Base-by-base conservation (phyloP, 2,888 invertebrate species). In the Oeneis ivallda region DNA sequence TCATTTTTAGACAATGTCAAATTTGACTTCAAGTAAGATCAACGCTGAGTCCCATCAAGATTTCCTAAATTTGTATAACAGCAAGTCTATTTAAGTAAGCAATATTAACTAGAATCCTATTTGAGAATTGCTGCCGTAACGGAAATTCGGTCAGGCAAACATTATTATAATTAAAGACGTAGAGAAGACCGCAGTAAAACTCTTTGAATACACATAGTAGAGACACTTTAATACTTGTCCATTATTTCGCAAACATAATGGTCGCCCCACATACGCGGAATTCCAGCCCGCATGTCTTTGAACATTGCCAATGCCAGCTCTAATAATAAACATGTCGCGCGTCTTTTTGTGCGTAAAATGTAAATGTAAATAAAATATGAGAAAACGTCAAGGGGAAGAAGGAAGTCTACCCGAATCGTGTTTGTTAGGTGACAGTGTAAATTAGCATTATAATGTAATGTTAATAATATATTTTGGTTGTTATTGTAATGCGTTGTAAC, bases 231-330 rank as follows among this genome's bases (percentile, higher is more conserved):
- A 49, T 49, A 26, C 26, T 32, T 59, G 17, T 59, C 49, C 59
- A 19, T 34, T 17, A 47, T 19, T 32, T 60, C 32, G 4, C 1
- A 0, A 60, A 60, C 9, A 9, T 19, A 8, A 49, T 52, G 61
- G 67, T 69, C 70, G 70, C 41, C 52, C 52, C 15, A n/a, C 37
- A 41, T 37, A 43, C 61, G 32, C 61, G 79, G 82, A 77, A 83
- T 81, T 78, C 80, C 78, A 76, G 71, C 81, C 83, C 84, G 83
- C 80, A 83, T 78, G 75, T 59, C 75, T 75, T 75, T 76, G 76
- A 74, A 58, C 62, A 62, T 52, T 70, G 69, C 71, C 74, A 74
- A 74, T 72, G 72, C 65, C 73, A 71, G 26, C 67, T 62, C 52
- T 62, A 64, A 62, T 53, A 65, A 66, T 64, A 64, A 66, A 57